Conservation (phyloP, 2,888 invertebrate species). For the Mimas tiliae region DNA sequence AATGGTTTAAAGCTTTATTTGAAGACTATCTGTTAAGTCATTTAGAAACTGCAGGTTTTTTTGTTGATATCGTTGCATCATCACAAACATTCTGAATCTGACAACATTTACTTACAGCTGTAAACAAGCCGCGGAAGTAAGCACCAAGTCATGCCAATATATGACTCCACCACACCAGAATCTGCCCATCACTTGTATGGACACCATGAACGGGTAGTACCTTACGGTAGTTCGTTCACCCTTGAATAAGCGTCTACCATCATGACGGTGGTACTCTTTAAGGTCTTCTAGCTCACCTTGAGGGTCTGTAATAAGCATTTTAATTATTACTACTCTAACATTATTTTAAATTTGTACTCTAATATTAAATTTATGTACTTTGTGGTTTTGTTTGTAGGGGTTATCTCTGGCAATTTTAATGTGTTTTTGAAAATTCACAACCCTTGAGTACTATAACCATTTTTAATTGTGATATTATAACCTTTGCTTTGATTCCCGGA, state of each 20-base stretch:
- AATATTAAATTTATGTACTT: too few relatives aligned
- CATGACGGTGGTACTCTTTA: slow-evolving; percentile 56
- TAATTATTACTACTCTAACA: neutral
- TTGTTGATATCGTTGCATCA: too few relatives aligned
- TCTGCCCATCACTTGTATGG: slow-evolving; percentile 70
- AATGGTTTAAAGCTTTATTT: too few relatives aligned
- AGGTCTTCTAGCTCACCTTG: slow-evolving; percentile 64
- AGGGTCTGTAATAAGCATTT: slow-evolving; percentile 56
- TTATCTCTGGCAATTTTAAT: too few relatives aligned
- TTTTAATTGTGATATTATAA: too few relatives aligned
- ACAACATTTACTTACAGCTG: slow-evolving; percentile 61
- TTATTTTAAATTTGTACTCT: too few relatives aligned
- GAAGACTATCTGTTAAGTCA: too few relatives aligned
- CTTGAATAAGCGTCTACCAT: slow-evolving; percentile 63
- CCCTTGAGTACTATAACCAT: too few relatives aligned
- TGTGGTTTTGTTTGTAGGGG: too few relatives aligned
- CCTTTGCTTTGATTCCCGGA: too few relatives aligned
- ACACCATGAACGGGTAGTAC: slow-evolving; percentile 73
- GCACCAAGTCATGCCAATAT: slow-evolving; percentile 64
- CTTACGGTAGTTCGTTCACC: slow-evolving; percentile 68
- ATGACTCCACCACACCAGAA: slow-evolving; percentile 77
- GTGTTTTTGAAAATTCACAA: too few relatives aligned
- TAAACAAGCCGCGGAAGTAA: slow-evolving; percentile 74
- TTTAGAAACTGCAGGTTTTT: too few relatives aligned
- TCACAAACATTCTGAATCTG: neutral